Evolutionary conservation across 2,113 vertebrate genomes (phyloP).

Genomic region (Oreocharis arfaki): DNA sequence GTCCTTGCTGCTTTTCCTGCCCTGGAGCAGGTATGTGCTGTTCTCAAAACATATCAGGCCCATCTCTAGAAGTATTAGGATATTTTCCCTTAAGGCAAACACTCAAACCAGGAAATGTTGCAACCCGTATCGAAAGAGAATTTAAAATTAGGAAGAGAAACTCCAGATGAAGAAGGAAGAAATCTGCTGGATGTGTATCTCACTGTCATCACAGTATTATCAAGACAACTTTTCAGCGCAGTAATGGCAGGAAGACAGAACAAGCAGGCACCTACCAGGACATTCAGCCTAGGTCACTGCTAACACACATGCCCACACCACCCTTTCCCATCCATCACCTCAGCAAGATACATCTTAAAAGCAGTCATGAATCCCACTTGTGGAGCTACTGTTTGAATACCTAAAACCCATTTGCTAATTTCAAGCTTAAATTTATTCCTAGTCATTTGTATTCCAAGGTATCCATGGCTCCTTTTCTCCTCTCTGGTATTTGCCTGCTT

Average conservation of each 20-base stretch:
- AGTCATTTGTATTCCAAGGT: conserved; percentile 23
- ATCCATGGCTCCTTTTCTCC: neutral
- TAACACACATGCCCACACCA: rapidly evolving
- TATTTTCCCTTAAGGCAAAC: neutral
- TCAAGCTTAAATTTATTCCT: neutral
- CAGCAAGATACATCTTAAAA: neutral
- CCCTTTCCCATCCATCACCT: neutral
- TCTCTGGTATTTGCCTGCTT: neutral
- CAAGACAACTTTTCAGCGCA: neutral
- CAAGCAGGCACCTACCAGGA: neutral
- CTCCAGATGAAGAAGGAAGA: neutral
- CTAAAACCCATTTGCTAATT: neutral
- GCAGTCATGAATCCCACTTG: neutral
- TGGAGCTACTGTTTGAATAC: neutral
- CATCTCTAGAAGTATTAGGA: neutral
- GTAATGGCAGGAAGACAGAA: neutral
- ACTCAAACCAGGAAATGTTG: neutral
- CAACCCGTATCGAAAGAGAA: neutral
- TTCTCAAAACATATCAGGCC: neutral
- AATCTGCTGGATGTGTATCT: neutral
- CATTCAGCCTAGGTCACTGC: neutral
- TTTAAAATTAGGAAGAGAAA: neutral
- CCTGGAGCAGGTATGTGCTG: neutral
- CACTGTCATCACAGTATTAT: neutral
- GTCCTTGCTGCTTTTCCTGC: neutral